Base-by-base conservation (phyloP, 2,797 vertebrate genomes). In the Callimico goeldii region DNA sequence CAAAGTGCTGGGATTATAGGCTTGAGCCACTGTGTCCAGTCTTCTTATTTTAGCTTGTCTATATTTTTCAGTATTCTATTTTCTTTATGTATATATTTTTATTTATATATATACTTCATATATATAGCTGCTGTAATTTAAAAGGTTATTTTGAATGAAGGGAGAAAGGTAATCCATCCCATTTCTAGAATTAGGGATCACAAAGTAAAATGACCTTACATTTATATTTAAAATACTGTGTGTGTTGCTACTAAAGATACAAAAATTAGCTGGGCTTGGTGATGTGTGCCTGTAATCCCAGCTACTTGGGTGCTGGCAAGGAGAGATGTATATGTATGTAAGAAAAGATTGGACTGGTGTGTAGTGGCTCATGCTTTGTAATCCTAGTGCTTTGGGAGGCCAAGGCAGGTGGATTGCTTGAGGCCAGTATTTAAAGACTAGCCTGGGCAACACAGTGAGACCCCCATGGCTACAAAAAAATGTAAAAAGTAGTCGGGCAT, bases 141-240 rank as follows among this genome's bases (percentile, higher is more conserved):
- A 87, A 92, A 90, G 28, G 1, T 85, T 75, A 30, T 94, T 80
- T 92, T 94, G 77, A 91, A 50, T 91, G 80, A 28, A 36, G 9
- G n/a, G n/a, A 39, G 88, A 95, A 75, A 48, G 46, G 26, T 85
- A 58, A 70, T 85, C 57, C 14, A 83, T 39, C 28, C 48, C 17
- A 43, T 76, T 28, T 87, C 19, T 83, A 48, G 33, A 77, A 39
- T 76, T 41, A 94, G 46, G 20, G 46, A 82, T 81, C 57, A 39
- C 55, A 89, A 93, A 89, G 33, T 90, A 70, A 91, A 96, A 24
- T 50, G 8, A 88, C 82, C 13, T 67, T 67, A 39, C 76, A 36
- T 92, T 76, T 83, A 88, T 79, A 76, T 87, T 48, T 87, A 90
- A 79, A 30, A 77, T 84, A 72, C 30, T 52, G 0, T 52, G 26